Percentiles rank a stretch among this genome's conserved stretches.
Evolutionary conservation across 2,888 invertebrate species (phyloP).

Genomic region (Lasioglossum leucozonium): DNA sequence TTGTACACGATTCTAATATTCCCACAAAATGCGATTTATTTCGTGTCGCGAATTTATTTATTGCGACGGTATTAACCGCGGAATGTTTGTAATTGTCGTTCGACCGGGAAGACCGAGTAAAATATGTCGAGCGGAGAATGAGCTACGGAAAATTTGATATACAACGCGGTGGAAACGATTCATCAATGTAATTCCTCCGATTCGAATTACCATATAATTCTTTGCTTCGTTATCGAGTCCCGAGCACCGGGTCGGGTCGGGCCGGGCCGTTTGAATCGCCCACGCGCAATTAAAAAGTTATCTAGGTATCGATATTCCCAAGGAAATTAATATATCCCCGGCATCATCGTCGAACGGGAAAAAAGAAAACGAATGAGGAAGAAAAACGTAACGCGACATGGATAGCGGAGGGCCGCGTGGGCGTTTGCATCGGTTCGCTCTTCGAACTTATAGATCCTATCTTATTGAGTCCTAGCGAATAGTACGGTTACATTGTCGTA

Average conservation of each 20-base stretch:
- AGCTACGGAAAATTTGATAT: slow-evolving; percentile 10
- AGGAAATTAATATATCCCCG: slow-evolving; percentile 40
- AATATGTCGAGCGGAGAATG: slow-evolving; percentile 9
- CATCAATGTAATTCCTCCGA: slow-evolving; percentile 13
- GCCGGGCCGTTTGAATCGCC: not conserved
- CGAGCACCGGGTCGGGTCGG: not conserved
- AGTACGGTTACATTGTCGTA: slow-evolving; percentile 68
- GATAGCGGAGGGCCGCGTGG: slow-evolving; percentile 55
- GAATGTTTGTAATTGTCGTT: slow-evolving; percentile 19
- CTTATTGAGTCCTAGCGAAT: slow-evolving; percentile 67
- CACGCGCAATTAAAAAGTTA: slow-evolving; percentile 3
- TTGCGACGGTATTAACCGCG: slow-evolving; percentile 25
- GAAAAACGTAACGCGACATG: slow-evolving; percentile 47
- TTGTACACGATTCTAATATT: slow-evolving; percentile 21
- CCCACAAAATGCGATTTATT: slow-evolving; percentile 8
- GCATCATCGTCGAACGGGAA: not conserved
- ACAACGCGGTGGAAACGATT: slow-evolving; percentile 17
- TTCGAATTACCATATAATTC: slow-evolving; percentile 28
- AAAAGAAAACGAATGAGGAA: not conserved
- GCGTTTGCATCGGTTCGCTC: slow-evolving; percentile 54
- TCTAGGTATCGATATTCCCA: slow-evolving; percentile 16
- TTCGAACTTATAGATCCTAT: slow-evolving; percentile 60
- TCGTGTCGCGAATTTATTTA: slow-evolving; percentile 25
- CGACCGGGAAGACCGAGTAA: not conserved
- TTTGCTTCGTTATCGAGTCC: slow-evolving; percentile 3